phyloP scores from a whole-genome alignment of 2,113 vertebrate species.

The Protobothrops flavoviridis region DNA sequence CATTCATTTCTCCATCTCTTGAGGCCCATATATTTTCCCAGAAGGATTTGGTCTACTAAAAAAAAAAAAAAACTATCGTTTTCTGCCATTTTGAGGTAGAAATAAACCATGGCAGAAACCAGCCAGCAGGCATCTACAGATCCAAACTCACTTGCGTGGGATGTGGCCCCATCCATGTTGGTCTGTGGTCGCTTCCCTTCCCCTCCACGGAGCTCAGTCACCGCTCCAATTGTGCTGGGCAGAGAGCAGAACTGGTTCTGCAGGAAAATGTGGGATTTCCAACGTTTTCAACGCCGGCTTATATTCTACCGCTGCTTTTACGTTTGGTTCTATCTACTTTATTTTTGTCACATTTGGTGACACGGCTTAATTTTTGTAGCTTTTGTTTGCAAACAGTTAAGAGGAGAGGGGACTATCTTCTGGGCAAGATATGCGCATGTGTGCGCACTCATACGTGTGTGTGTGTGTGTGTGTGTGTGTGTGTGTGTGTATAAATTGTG shows the following conservation, averaged over 20 bases:
- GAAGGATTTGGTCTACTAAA: background rate
- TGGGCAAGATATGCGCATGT: background rate
- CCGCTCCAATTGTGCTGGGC: background rate
- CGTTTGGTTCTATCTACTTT: background rate
- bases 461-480: background rate
- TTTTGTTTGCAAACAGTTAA: background rate
- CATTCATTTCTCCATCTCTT: background rate
- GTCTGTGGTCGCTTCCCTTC: background rate
- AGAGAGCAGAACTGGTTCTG: background rate
- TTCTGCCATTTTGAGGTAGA: background rate
- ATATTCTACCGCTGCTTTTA: background rate
- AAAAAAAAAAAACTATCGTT: background rate
- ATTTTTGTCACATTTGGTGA: background rate
- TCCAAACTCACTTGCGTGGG: background rate
- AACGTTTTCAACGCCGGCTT: background rate
- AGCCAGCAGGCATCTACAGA: background rate
- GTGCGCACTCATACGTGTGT: background rate
- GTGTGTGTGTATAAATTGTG: background rate
- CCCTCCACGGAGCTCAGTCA: background rate
- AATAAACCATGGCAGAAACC: background rate
- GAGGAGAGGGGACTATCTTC: background rate
- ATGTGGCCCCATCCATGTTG: background rate
- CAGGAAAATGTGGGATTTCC: background rate
- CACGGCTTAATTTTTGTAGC: background rate
- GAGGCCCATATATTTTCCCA: background rate